Base-by-base conservation (phyloP, 2,888 invertebrate genomes). In the Keiferia lycopersicella region DNA sequence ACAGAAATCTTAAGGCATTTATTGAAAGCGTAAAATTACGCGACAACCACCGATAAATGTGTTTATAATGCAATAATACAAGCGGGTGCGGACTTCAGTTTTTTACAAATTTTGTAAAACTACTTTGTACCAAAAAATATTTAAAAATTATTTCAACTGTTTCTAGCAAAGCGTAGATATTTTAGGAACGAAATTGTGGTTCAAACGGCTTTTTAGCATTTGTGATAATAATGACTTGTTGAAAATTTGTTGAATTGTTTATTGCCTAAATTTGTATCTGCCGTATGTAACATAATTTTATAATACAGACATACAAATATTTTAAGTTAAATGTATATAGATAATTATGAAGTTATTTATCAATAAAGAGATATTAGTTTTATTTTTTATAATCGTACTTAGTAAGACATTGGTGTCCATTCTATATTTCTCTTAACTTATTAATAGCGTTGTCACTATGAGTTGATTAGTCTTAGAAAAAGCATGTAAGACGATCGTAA, bases 61-160 rank as follows among this genome's bases (percentile, higher is more conserved):
- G 20, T 20, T 51, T 14, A 56, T 2, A 56, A 14, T 26, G 14
- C 26, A 30, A 14, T 26, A 30, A 26, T 20, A 68, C 70, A 73
- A 65, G 76, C 75, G 76, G 78, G 75, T 75, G 78, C 65, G 75
- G 73, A 75, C 68, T 70, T 74, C 65, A 66, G 68, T 66, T 65
- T 58, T 45, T 18, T 22, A 51, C 12, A 2, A 51, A 20, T 51
- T 11, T 22, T 22, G 18, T 51, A 20, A 51, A 51, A 20, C 16
- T n/a, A 45, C 34, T 34, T 34, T 34, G 34, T 34, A 34, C 45
- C 45, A 45, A 45, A 45, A 41, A 14, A 45, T 16, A n/a, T n/a
- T 45, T 16, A 6, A 45, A n/a, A 41, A 14, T 11, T 10, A 41
- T 14, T 45, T 45, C 6, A 16, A 16, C 6, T 45, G 45, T 16